These are phyloP conservation scores for Megaceryle maxima DNA, from an alignment of 2,113 vertebrate genomes.

Conservation along the genomic window DNA sequence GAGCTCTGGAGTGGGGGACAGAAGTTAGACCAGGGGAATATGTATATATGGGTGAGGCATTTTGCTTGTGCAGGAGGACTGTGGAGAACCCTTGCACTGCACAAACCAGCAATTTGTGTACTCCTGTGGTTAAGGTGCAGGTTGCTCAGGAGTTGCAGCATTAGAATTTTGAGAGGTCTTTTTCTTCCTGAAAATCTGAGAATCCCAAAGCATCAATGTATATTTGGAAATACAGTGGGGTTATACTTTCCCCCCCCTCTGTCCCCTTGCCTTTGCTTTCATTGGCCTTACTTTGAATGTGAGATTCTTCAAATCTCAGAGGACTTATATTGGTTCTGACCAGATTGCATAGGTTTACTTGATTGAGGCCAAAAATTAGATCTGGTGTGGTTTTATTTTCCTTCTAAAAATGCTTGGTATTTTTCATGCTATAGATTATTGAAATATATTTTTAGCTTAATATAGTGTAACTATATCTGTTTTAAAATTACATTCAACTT, in stretches of 20 bases:
- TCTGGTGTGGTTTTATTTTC: background rate
- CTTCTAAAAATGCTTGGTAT: background rate
- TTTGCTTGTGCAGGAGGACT: background rate
- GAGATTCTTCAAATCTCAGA: background rate
- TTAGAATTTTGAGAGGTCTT: background rate
- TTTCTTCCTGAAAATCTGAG: background rate
- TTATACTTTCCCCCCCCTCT: background rate
- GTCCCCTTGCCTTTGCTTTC: background rate
- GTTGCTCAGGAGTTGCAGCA: background rate
- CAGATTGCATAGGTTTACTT: background rate
- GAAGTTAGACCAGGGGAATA: background rate
- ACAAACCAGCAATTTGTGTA: background rate
- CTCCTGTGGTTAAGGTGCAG: background rate
- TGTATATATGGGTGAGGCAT: background rate
- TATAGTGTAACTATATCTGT: background rate
- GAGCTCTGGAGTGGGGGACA: too few relatives aligned
- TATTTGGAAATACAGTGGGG: background rate
- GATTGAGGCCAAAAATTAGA: background rate
- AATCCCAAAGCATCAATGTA: background rate
- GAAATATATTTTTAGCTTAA: background rate
- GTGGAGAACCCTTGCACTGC: background rate
- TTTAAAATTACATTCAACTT: background rate
- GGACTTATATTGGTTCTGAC: background rate
- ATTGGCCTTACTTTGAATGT: background rate
- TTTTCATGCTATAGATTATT: background rate